These are phyloP conservation scores for Volucella inanis DNA, from an alignment of 2,888 invertebrate species.

Conservation along the genomic window DNA sequence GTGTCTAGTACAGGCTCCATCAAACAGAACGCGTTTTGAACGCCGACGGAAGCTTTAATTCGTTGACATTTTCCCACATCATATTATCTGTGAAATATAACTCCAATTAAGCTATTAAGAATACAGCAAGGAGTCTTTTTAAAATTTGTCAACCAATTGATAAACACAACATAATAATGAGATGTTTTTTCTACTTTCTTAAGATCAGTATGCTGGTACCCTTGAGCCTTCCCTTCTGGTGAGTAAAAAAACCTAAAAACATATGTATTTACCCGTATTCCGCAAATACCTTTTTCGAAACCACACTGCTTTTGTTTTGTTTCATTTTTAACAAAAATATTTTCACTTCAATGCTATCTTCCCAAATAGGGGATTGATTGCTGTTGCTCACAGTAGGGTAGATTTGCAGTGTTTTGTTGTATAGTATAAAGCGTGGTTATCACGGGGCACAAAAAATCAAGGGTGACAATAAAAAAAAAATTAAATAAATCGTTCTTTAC, in stretches of 20 bases:
- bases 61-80: conserved; percentile 34
- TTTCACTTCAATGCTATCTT: conserved; percentile 21
- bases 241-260: conserved; percentile 9
- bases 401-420: conserved; percentile 24
- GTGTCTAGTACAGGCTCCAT: no score
- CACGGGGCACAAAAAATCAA: conserved; percentile 54
- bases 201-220: conserved; percentile 60
- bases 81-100: conserved; percentile 34
- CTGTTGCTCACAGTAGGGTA: conserved; percentile 63
- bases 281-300: conserved; percentile 33
- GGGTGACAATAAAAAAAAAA: conserved; percentile 47
- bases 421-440: conserved; percentile 61
- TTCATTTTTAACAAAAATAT: conserved; percentile 41
- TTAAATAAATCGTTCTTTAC: conserved; percentile 39
- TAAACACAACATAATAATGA: conserved; percentile 57
- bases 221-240: conserved; percentile 27
- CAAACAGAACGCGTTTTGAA: no score
- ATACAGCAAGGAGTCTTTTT: conserved; percentile 21
- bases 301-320: conserved; percentile 49
- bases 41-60: neutral
- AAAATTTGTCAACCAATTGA: conserved; percentile 63
- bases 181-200: conserved; percentile 33
- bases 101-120: conserved; percentile 48
- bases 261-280: conserved; percentile 63
- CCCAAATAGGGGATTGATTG: conserved; percentile 57